A percentile compares a stretch with the other conserved stretches of the same genome.
Evolutionary conservation across 2,113 vertebrate genomes (phyloP).

Genomic region (Hippoglossus stenolepis): DNA sequence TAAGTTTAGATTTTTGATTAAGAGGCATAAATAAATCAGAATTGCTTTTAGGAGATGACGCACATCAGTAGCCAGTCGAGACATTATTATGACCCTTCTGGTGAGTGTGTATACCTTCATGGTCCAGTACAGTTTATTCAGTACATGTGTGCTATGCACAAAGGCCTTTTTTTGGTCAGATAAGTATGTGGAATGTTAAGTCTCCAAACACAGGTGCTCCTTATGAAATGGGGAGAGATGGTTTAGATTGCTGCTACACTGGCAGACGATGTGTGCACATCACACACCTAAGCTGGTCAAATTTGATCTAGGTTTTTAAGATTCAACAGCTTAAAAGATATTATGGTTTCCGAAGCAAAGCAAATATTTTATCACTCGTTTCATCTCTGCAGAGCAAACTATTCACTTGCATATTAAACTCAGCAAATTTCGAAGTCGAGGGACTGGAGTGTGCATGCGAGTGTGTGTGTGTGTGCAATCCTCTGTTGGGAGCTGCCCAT

Average conservation of each 20-base stretch:
- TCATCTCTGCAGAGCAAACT: slow-evolving; percentile 50
- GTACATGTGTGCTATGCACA: slow-evolving; percentile 73
- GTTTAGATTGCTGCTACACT: slow-evolving; percentile 79
- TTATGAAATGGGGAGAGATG: slow-evolving; percentile 78
- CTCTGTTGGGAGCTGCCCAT: slow-evolving; percentile 15
- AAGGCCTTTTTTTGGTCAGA: slow-evolving; percentile 77
- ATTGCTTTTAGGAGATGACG: neutral
- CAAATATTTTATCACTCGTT: slow-evolving; percentile 63
- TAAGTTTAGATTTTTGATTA: neutral
- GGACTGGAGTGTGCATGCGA: neutral
- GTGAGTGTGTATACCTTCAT: slow-evolving; percentile 62
- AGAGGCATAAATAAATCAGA: neutral
- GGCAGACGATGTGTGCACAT: slow-evolving; percentile 73
- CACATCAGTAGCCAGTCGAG: slow-evolving; percentile 33
- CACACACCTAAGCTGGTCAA: slow-evolving; percentile 73
- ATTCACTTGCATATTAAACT: slow-evolving; percentile 49
- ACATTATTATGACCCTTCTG: slow-evolving; percentile 47
- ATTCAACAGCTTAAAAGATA: slow-evolving; percentile 67
- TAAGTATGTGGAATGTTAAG: slow-evolving; percentile 81
- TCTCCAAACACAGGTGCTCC: slow-evolving; percentile 85
- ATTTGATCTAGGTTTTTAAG: slow-evolving; percentile 72
- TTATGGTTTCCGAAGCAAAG: slow-evolving; percentile 60
- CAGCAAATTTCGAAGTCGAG: slow-evolving; percentile 42
- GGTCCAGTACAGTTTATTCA: slow-evolving; percentile 74
- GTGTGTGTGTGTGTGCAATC: neutral